Conservation (phyloP, 2,888 invertebrate species). For the Bellardia bayeri region DNA sequence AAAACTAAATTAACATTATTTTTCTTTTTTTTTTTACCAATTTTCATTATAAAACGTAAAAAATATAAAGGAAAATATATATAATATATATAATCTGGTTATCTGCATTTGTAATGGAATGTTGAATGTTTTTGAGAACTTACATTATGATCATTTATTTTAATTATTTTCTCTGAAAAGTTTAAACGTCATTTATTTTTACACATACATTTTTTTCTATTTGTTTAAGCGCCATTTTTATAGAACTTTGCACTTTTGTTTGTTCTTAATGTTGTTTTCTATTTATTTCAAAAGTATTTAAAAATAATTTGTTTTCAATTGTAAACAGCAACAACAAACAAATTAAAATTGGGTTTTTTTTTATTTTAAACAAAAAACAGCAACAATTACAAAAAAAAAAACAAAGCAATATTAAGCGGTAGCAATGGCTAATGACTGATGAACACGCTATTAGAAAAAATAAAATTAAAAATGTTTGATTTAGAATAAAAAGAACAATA, state of each 20-base stretch:
- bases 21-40: too few species aligned
- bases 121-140: background rate
- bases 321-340: constrained; percentile 7
- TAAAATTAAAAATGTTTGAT: background rate
- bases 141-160: background rate
- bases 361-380: background rate
- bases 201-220: background rate
- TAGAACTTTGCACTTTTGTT: constrained; percentile 52
- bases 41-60: too few species aligned
- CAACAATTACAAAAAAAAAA: background rate
- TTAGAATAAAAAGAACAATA: too few species aligned
- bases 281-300: constrained; percentile 4
- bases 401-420: background rate
- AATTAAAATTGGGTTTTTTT: constrained; percentile 14
- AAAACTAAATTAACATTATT: too few species aligned
- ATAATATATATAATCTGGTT: too few species aligned
- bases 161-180: constrained; percentile 7
- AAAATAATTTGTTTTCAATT: constrained; percentile 6
- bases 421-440: background rate
- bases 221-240: constrained; percentile 59
- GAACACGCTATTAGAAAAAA: background rate
- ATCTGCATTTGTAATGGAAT: background rate
- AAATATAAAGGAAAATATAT: too few species aligned
- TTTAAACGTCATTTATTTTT: constrained; percentile 39
- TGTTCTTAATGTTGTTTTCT: constrained; percentile 11